phyloP scores from a whole-genome alignment of 2,797 vertebrate species.

The Lepus oiostolus region DNA sequence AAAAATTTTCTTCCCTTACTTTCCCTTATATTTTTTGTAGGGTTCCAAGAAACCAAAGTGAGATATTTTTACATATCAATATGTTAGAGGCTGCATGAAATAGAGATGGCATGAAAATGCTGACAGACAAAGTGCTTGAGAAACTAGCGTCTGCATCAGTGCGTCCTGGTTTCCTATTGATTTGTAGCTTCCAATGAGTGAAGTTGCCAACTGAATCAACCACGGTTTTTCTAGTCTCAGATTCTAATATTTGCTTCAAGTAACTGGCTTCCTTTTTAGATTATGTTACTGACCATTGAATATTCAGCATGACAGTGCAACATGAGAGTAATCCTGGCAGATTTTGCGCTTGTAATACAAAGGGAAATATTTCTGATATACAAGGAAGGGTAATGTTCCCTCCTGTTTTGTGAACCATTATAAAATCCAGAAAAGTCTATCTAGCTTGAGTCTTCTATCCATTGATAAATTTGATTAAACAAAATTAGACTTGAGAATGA shows the following conservation, averaged over 20 bases:
- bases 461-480: slow-evolving; percentile 59
- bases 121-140: background rate
- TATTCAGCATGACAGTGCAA: background rate
- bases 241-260: background rate
- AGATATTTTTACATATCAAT: slow-evolving; percentile 24
- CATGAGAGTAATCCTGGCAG: background rate
- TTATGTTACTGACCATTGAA: background rate
- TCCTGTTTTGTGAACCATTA: slow-evolving; percentile 43
- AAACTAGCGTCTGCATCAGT: background rate
- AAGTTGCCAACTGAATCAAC: slow-evolving; percentile 26
- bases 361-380: slow-evolving; percentile 33
- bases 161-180: background rate
- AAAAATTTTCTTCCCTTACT: background rate
- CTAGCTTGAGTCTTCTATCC: slow-evolving; percentile 3
- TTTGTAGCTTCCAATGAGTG: slow-evolving; percentile 8
- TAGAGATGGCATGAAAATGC: background rate
- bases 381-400: background rate
- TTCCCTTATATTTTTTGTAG: background rate
- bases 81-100: background rate
- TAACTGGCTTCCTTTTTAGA: background rate
- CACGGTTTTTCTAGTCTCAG: background rate
- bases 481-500: slow-evolving; percentile 59
- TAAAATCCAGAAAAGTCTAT: slow-evolving; percentile 54
- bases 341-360: slow-evolving; percentile 37
- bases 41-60: background rate